Percentiles rank a stretch among this genome's conserved stretches.
Conservation (phyloP, 2,113 vertebrate species). For the Corythornis vintsioides region DNA sequence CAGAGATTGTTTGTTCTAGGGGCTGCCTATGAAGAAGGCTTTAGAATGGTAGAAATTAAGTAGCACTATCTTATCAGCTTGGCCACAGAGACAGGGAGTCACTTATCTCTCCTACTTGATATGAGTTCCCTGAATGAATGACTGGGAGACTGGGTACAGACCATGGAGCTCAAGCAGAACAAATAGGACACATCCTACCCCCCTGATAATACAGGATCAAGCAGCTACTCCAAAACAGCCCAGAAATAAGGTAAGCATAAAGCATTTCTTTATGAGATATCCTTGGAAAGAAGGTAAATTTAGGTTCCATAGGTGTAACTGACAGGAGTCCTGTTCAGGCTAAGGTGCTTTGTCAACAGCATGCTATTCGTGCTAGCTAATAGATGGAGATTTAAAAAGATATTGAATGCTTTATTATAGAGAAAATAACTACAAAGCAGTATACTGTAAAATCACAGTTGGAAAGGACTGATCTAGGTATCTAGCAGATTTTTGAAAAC, state of each 20-base stretch:
- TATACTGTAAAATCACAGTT: neutral
- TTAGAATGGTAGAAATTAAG: neutral
- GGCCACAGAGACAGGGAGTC: neutral
- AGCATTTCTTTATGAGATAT: neutral
- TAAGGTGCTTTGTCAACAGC: neutral
- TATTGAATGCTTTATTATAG: neutral
- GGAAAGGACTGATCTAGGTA: neutral
- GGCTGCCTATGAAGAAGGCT: neutral
- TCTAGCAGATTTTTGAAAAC: neutral
- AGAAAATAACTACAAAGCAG: neutral
- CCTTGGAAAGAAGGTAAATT: neutral
- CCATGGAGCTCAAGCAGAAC: neutral
- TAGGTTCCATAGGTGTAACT: neutral
- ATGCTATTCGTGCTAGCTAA: neutral
- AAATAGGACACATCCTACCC: neutral
- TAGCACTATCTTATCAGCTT: neutral
- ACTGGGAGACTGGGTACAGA: neutral
- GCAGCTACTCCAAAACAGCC: neutral
- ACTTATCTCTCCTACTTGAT: neutral
- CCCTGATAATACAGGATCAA: neutral
- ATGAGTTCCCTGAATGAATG: neutral
- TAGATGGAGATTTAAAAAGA: neutral
- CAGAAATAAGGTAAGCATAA: neutral
- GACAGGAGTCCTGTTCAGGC: neutral
- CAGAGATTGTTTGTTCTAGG: neutral